Base-by-base conservation (phyloP, 2,113 vertebrate genomes). In the Chlorodrepanis virens region DNA sequence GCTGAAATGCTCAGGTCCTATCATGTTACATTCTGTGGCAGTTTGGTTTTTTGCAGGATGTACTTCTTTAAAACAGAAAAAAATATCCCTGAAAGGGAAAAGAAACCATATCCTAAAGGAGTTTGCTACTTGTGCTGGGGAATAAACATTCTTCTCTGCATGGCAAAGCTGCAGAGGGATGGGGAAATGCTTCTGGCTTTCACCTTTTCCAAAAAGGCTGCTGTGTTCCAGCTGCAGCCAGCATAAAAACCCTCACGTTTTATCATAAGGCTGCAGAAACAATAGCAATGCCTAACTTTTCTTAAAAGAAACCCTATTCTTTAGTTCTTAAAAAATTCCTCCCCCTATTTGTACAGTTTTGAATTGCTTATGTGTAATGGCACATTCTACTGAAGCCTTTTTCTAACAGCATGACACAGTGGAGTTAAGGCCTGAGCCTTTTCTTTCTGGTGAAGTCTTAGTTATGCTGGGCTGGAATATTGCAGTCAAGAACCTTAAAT, bases 21-120 rank as follows among this genome's bases (percentile, higher is more conserved):
- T 88, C 89, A 79, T 29, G 78, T 83, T 95, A 84, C 77, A 28
- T 91, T 95, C 87, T 78, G 44, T 89, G 89, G 91, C 89, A 63
- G 68, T 90, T 92, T 54, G 86, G 47, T 63, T 96, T 93, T 84
- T 95, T 94, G 85, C 90, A 97, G 86, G 72, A 94, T 94, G 80
- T 87, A 86, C 85, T 94, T 94, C 89, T 96, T 97, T 91, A 81
- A 97, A 97, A 82, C 12, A 49, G 24, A 19, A 35, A 27, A 33
- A 45, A 78, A 67, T 16, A 37, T 5, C 44, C 91, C 96, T 95
- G 88, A 95, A 96, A 96, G 84, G 10, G 3, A 68, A 75, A 87
- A 64, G 31, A 68, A 83, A 21, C 14, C 11, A 4, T 40, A 14
- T 82, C 78, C 59, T 78, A 53, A 59, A 33, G 27, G 75, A n/a